Conservation (phyloP, 2,797 vertebrate species). For the Fistularia tabacaria region DNA sequence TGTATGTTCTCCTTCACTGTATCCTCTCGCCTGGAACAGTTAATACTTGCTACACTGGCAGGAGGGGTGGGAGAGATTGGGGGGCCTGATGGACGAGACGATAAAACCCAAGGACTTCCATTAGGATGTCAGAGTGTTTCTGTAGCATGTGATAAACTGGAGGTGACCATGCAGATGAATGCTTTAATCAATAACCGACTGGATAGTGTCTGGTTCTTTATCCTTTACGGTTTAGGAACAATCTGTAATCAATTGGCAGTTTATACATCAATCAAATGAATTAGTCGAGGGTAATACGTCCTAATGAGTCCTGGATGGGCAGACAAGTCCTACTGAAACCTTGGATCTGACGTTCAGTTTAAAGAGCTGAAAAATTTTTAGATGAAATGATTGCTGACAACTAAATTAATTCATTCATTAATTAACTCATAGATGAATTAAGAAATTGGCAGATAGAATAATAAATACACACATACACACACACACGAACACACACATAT, state of each 20-base stretch:
- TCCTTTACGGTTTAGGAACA: conserved; percentile 15
- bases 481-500: too few species aligned
- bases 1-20: conserved; percentile 36
- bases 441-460: too few species aligned
- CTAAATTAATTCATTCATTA: too few species aligned
- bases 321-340: background rate
- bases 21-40: conserved; percentile 27
- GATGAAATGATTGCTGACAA: too few species aligned
- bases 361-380: too few species aligned
- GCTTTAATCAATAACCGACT: conserved; percentile 36
- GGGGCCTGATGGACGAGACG: conserved; percentile 1
- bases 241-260: conserved; percentile 9
- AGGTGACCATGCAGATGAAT: conserved; percentile 36
- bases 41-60: conserved; percentile 8
- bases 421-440: too few species aligned
- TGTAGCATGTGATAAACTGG: conserved; percentile 15
- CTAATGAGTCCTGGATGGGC: background rate
- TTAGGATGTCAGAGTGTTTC: conserved; percentile 21
- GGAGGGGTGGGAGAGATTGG: background rate
- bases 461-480: too few species aligned
- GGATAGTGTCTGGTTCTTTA: conserved; percentile 14
- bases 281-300: conserved; percentile 3
- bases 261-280: conserved; percentile 19
- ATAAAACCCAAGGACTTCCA: conserved; percentile 7
- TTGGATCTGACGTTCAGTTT: too few species aligned